phyloP scores from a whole-genome alignment of 2,888 invertebrate genomes.

The Lycophotia porphyrea region DNA sequence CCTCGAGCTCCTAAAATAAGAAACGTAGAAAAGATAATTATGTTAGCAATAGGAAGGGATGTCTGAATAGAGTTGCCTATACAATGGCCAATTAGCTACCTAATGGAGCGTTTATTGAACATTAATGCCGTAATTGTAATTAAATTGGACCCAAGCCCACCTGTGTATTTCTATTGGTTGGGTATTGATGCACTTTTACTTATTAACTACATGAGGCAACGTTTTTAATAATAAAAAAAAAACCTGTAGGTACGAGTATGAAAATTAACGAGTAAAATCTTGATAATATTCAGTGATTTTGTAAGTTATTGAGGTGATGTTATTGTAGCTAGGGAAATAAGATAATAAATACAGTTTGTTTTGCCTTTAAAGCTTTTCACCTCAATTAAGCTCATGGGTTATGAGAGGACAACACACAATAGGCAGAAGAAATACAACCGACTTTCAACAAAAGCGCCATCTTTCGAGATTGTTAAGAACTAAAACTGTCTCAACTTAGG shows the following conservation, averaged over 20 bases:
- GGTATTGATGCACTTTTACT: background rate
- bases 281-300: background rate
- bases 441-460: constrained; percentile 27
- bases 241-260: too few species aligned
- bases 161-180: constrained; percentile 15
- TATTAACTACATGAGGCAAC: too few species aligned
- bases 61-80: constrained; percentile 22
- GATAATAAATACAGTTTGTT: background rate
- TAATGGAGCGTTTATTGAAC: constrained; percentile 21
- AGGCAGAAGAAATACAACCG: background rate
- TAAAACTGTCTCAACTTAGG: constrained; percentile 21
- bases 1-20: background rate
- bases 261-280: background rate
- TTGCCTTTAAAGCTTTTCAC: background rate
- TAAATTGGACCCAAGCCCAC: constrained; percentile 14
- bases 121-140: constrained; percentile 36
- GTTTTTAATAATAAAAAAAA: too few species aligned
- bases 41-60: background rate
- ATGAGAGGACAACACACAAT: background rate
- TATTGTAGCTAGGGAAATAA: background rate
- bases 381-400: background rate
- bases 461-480: constrained; percentile 23
- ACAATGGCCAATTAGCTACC: constrained; percentile 37
- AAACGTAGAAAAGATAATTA: background rate
- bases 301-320: background rate